Percentiles rank a stretch among this genome's conserved stretches.
Conservation (phyloP, 2,888 invertebrate species). For the Orthosia gothica region DNA sequence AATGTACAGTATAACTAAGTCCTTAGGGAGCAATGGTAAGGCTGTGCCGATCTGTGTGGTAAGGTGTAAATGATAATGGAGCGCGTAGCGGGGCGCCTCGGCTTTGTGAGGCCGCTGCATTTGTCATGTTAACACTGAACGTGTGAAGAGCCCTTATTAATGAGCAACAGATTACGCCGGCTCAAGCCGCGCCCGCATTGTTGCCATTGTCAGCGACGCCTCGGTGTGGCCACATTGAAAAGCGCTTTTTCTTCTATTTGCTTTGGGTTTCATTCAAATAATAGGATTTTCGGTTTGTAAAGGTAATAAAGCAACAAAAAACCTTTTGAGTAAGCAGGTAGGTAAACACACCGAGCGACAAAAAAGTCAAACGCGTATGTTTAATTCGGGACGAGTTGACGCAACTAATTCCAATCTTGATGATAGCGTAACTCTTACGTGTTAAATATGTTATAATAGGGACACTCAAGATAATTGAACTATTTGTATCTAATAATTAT, state of each 20-base stretch:
- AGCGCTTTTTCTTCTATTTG: constrained; percentile 78
- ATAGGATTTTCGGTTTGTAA: constrained; percentile 76
- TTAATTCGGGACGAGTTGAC: constrained; percentile 43
- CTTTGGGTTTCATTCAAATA: constrained; percentile 79
- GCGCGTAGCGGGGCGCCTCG: constrained; percentile 77
- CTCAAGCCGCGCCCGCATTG: constrained; percentile 78
- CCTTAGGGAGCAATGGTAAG: constrained; percentile 51
- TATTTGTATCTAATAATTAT: constrained; percentile 80
- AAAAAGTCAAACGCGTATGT: constrained; percentile 59
- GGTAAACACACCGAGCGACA: constrained; percentile 60
- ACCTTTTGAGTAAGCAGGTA: constrained; percentile 66
- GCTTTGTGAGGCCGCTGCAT: constrained; percentile 83
- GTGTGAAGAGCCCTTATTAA: constrained; percentile 90
- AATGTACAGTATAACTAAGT: constrained; percentile 48
- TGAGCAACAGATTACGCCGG: constrained; percentile 87
- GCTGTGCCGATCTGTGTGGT: constrained; percentile 71
- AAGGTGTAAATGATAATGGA: constrained; percentile 78
- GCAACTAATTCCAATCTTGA: constrained; percentile 50
- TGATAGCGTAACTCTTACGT: constrained; percentile 27
- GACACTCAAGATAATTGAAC: constrained; percentile 61
- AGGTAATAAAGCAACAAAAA: constrained; percentile 68
- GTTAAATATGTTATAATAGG: constrained; percentile 41
- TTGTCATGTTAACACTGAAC: constrained; percentile 91
- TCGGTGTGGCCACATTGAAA: constrained; percentile 78
- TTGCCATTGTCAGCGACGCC: constrained; percentile 76